phyloP scores from a whole-genome alignment of 2,797 vertebrate genomes.

The Arctocebus calabarensis region DNA sequence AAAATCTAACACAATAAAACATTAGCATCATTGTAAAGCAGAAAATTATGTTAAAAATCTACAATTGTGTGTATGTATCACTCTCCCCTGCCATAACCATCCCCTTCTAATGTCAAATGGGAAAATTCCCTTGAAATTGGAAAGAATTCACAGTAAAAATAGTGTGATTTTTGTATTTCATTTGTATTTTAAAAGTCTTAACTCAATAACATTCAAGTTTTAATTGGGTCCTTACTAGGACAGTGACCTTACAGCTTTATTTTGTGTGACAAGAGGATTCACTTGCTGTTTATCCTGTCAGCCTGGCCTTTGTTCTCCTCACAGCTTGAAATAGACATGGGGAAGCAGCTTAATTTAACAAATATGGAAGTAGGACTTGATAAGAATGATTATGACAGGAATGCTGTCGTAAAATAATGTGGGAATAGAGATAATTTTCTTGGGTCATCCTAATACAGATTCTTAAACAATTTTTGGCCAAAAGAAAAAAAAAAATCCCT shows the following conservation, averaged over 20 bases:
- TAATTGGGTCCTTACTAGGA: not conserved
- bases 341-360: not conserved
- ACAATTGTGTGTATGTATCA: not conserved
- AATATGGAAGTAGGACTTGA: not conserved
- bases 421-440: not conserved
- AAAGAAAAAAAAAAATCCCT: not conserved
- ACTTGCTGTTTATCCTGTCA: not conserved
- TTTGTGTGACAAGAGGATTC: not conserved
- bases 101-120: not conserved
- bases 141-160: not conserved
- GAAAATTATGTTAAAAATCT: slow-evolving; percentile 30
- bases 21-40: slow-evolving; percentile 60
- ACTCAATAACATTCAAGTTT: slow-evolving; percentile 31
- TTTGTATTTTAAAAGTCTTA: slow-evolving; percentile 54
- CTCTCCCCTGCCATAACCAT: not conserved
- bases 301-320: not conserved
- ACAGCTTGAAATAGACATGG: not conserved
- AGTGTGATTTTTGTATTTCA: slow-evolving; percentile 51
- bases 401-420: not conserved
- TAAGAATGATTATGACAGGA: not conserved
- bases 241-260: not conserved
- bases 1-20: slow-evolving; percentile 70
- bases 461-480: not conserved
- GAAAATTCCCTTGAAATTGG: slow-evolving; percentile 20
- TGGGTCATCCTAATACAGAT: not conserved